These are phyloP conservation scores for Platygyra sinensis DNA, from an alignment of 64 coral and sea anemone species.

Conservation along the genomic window DNA sequence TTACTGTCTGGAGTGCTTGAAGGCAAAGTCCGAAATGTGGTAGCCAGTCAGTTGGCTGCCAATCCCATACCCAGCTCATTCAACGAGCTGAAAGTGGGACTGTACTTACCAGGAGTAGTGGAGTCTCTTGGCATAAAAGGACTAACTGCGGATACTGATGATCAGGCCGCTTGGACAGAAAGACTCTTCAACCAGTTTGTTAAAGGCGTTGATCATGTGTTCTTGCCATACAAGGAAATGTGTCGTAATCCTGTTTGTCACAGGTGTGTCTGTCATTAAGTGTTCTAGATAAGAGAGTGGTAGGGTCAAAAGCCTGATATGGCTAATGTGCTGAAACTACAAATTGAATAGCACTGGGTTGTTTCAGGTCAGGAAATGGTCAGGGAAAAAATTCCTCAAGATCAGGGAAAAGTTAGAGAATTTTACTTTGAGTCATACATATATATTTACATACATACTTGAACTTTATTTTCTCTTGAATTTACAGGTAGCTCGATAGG, in stretches of 20 bases:
- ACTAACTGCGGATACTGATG: conserved; percentile 57
- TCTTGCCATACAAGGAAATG: conserved; percentile 34
- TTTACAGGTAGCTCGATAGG: too few relatives aligned
- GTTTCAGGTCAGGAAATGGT: conserved; percentile 20
- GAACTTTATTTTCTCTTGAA: too few relatives aligned
- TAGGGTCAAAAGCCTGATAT: too few relatives aligned
- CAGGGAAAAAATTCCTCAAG: too few relatives aligned
- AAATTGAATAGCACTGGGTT: too few relatives aligned
- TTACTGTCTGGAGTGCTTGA: conserved; percentile 52
- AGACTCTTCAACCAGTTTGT: conserved; percentile 33
- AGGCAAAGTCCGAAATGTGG: conserved; percentile 48
- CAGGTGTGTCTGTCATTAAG: conserved; percentile 4
- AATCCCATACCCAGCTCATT: conserved; percentile 1
- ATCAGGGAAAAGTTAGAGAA: too few relatives aligned
- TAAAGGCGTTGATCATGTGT: not conserved
- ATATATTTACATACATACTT: too few relatives aligned
- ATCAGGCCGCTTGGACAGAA: not conserved
- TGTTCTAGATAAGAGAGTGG: too few relatives aligned
- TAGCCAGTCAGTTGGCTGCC: conserved; percentile 51
- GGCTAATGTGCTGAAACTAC: too few relatives aligned
- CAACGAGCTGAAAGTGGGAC: conserved; percentile 34
- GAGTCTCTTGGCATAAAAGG: conserved; percentile 38
- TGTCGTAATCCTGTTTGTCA: conserved; percentile 62
- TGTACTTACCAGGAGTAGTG: conserved; percentile 11
- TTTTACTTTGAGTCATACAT: too few relatives aligned